Evolutionary conservation across 2,797 vertebrate species (phyloP), one percentile per base, ranked within the genome.

Genomic region (Spizella passerina): DNA sequence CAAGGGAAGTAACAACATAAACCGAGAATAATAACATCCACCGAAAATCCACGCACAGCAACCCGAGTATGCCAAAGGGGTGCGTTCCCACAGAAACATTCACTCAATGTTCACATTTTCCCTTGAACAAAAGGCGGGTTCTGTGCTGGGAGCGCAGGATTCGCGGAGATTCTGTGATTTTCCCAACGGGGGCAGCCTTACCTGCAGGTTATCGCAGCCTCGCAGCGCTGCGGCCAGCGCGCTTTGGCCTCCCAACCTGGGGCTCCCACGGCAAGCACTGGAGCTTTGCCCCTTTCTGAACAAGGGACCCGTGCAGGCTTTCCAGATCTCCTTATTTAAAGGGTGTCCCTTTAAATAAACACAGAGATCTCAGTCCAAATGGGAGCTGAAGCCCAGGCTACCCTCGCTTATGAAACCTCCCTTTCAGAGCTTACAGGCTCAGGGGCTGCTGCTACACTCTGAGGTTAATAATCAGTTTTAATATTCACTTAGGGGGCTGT

Each of bases 401-500:
- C 61, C 60, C 85, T 79, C 57, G n/a, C 61, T 89, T 90, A 94
- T 78, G 93, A 96, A 93, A 82, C 68, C 85, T 93, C 39, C 47
- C 61, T 82, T 90, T 84, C 60, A 36, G 70, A 88, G 89, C 91
- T 90, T 56, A 53, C 63, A 77, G 76, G 80, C 91, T 94, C 26
- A 15, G 93, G 91, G 96, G 94, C 96, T 0, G 72, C 82, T 87
- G 90, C 89, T 89, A n/a, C 50, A 65, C 72, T 95, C 78, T 0
- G 79, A 97, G 96, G 95, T 96, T 97, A 96, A 96, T 97, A 96
- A 97, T 97, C 94, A 93, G 93, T 94, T 97, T 96, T 97, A 97
- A 98, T 96, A 96, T 96, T 96, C 97, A 97, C 95, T 96, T 96
- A 94, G 97, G 97, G 97, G 96, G 94, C 96, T 92, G 96, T 98